phyloP scores from a whole-genome alignment of 2,888 invertebrate genomes.

The Zelleria hepariella region DNA sequence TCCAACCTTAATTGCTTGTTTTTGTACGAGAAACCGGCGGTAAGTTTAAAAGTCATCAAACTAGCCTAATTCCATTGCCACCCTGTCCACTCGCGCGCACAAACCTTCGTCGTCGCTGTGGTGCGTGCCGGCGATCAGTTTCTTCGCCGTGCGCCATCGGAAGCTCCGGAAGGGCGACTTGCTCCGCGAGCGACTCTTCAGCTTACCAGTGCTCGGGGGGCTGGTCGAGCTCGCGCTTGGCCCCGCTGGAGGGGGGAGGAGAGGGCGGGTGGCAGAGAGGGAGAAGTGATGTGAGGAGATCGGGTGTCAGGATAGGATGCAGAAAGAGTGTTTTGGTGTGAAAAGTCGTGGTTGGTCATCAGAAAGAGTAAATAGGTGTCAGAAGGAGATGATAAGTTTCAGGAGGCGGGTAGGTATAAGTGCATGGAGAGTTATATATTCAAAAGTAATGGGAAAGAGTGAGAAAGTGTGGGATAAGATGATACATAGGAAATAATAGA shows the following conservation, averaged over 20 bases:
- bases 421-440: too few species aligned
- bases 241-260: constrained; percentile 40
- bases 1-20: too few species aligned
- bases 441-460: not conserved
- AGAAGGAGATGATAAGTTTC: too few species aligned
- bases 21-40: too few species aligned
- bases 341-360: too few species aligned
- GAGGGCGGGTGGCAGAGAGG: constrained; percentile 21
- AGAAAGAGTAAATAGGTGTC: too few species aligned
- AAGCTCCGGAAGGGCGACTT: constrained; percentile 95
- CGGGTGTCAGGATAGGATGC: too few species aligned
- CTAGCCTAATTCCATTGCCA: constrained; percentile 15
- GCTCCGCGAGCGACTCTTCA: constrained; percentile 90
- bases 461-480: not conserved
- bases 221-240: constrained; percentile 57
- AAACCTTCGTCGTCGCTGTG: constrained; percentile 88
- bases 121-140: constrained; percentile 76
- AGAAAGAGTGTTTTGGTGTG: too few species aligned
- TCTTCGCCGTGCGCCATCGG: constrained; percentile 88
- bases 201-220: constrained; percentile 73
- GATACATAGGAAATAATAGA: not conserved
- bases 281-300: too few species aligned
- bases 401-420: too few species aligned
- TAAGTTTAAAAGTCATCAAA: too few species aligned
- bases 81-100: constrained; percentile 26